phyloP scores from a whole-genome alignment of 2,888 invertebrate genomes.

The Tyria jacobaeae region DNA sequence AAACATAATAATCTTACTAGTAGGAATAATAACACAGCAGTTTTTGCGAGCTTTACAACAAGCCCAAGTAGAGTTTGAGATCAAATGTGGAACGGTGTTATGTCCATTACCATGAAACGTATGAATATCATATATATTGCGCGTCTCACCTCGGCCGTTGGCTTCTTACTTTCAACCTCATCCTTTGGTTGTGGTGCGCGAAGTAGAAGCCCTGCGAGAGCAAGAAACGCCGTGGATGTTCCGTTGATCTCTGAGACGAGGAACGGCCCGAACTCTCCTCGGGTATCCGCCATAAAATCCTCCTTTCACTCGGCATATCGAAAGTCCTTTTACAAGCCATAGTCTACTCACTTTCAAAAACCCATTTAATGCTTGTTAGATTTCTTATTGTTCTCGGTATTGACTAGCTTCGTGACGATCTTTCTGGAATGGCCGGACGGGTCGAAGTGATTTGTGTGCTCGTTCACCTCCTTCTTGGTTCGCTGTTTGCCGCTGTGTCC shows the following conservation, averaged over 20 bases:
- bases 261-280: slow-evolving; percentile 70
- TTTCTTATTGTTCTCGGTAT: slow-evolving; percentile 94
- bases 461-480: slow-evolving; percentile 94
- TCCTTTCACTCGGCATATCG: slow-evolving; percentile 79
- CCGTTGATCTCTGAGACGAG: slow-evolving; percentile 80
- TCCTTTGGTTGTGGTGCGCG: slow-evolving; percentile 64
- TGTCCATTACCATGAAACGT: slow-evolving; percentile 55
- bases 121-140: slow-evolving; percentile 25
- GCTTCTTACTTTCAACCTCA: slow-evolving; percentile 56
- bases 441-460: slow-evolving; percentile 96
- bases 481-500: slow-evolving; percentile 97
- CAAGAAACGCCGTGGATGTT: slow-evolving; percentile 78
- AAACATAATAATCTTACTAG: slow-evolving; percentile 73
- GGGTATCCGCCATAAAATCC: slow-evolving; percentile 78
- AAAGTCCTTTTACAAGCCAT: slow-evolving; percentile 78
- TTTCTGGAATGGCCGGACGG: slow-evolving; percentile 97
- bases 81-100: slow-evolving; percentile 79
- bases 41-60: slow-evolving; percentile 78
- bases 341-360: slow-evolving; percentile 53
- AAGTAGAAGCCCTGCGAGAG: slow-evolving; percentile 73
- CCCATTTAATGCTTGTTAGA: slow-evolving; percentile 69
- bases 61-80: slow-evolving; percentile 78
- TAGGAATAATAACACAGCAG: slow-evolving; percentile 84
- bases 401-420: slow-evolving; percentile 93
- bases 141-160: slow-evolving; percentile 51